A percentile compares a stretch with the other conserved stretches of the same genome.
Conservation (phyloP, 2,797 vertebrate species). For the Heliangelus exortis region DNA sequence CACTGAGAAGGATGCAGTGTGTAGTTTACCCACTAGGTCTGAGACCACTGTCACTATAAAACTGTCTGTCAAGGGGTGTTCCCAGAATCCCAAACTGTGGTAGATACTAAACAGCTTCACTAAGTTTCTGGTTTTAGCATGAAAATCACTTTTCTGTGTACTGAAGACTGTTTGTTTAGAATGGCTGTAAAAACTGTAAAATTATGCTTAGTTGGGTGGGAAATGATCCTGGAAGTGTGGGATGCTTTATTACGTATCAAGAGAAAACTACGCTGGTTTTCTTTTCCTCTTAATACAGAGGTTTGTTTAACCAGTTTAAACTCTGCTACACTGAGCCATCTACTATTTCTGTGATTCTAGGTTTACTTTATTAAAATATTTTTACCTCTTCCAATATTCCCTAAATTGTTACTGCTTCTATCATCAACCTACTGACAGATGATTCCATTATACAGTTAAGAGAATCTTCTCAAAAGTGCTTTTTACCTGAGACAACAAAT, state of each 20-base stretch:
- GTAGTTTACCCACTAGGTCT: not conserved
- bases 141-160: not conserved
- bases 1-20: not conserved
- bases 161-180: not conserved
- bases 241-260: conserved; percentile 5
- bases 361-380: not conserved
- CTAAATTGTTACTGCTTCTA: not conserved
- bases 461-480: not conserved
- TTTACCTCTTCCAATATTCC: not conserved
- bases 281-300: not conserved
- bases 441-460: not conserved
- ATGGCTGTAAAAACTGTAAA: not conserved
- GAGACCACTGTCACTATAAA: not conserved
- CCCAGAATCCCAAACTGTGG: not conserved
- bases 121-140: not conserved
- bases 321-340: not conserved
- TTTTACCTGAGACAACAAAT: not conserved
- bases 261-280: not conserved
- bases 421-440: not conserved
- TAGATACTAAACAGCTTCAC: not conserved
- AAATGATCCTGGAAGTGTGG: not conserved
- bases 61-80: not conserved
- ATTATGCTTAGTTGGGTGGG: not conserved
- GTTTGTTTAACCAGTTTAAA: not conserved
- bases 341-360: not conserved